Evolutionary conservation across 2,888 invertebrate genomes (phyloP).

Genomic region (Andrena dorsata): DNA sequence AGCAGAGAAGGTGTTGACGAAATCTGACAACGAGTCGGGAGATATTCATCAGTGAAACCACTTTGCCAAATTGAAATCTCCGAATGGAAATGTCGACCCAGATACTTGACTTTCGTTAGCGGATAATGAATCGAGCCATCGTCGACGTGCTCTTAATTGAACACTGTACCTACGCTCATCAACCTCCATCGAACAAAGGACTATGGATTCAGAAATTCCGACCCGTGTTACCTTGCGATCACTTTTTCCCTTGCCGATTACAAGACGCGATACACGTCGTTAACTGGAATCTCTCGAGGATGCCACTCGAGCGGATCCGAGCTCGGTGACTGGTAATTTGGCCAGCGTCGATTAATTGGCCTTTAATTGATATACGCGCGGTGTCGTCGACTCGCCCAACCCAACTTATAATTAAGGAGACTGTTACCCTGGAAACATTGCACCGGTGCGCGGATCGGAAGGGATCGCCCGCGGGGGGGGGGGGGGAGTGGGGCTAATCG

Average conservation of each 20-base stretch:
- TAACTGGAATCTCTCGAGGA: too few relatives aligned
- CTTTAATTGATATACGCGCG: constrained; percentile 14
- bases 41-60: neutral
- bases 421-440: neutral
- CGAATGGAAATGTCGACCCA: neutral
- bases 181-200: neutral
- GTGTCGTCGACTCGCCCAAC: neutral
- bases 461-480: neutral
- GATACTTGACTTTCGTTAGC: neutral
- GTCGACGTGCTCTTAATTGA: neutral
- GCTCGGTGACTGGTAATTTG: neutral
- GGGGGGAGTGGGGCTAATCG: constrained; percentile 39
- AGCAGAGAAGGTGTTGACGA: too few relatives aligned
- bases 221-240: neutral
- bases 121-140: neutral
- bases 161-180: neutral
- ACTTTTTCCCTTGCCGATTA: neutral
- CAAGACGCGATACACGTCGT: neutral
- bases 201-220: neutral
- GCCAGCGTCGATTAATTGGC: constrained; percentile 11
- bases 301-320: neutral
- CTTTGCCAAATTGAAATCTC: constrained; percentile 1
- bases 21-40: neutral
- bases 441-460: neutral
- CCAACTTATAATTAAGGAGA: constrained; percentile 15